Evolutionary conservation across 2,888 invertebrate genomes (phyloP).

Genomic region (Drosophila antonietae): DNA sequence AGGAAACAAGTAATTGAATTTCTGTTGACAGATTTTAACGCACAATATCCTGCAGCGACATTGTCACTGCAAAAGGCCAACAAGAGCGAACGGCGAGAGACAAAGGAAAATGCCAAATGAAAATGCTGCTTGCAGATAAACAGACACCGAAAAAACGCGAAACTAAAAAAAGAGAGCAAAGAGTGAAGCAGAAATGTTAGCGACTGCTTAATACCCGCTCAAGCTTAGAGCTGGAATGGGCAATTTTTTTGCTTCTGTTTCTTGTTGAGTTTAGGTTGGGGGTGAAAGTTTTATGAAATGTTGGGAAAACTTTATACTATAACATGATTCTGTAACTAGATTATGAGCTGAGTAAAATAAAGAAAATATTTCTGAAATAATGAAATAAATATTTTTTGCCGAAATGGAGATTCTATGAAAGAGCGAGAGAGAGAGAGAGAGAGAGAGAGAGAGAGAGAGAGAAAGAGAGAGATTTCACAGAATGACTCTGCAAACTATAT

Average conservation of each 20-base stretch:
- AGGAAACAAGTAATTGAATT: conserved; percentile 73
- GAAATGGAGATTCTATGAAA: too few relatives aligned
- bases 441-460: too few relatives aligned
- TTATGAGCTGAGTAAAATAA: too few relatives aligned
- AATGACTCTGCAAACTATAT: too few relatives aligned
- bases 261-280: not conserved
- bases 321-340: too few relatives aligned
- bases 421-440: too few relatives aligned
- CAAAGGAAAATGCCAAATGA: conserved; percentile 22
- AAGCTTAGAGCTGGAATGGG: not conserved
- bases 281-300: too few relatives aligned
- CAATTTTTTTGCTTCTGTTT: not conserved
- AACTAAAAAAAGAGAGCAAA: not conserved
- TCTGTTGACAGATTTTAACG: conserved; percentile 80
- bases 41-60: conserved; percentile 76
- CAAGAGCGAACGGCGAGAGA: conserved; percentile 18
- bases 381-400: too few relatives aligned
- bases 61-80: conserved; percentile 51
- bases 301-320: too few relatives aligned
- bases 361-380: too few relatives aligned
- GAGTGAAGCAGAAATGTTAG: not conserved
- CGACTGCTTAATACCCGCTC: not conserved
- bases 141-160: not conserved
- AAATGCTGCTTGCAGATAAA: conserved; percentile 32
- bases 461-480: too few relatives aligned